These are phyloP conservation scores for Tragelaphus strepsiceros DNA, from an alignment of 2,113 vertebrate species.

Conservation along the genomic window DNA sequence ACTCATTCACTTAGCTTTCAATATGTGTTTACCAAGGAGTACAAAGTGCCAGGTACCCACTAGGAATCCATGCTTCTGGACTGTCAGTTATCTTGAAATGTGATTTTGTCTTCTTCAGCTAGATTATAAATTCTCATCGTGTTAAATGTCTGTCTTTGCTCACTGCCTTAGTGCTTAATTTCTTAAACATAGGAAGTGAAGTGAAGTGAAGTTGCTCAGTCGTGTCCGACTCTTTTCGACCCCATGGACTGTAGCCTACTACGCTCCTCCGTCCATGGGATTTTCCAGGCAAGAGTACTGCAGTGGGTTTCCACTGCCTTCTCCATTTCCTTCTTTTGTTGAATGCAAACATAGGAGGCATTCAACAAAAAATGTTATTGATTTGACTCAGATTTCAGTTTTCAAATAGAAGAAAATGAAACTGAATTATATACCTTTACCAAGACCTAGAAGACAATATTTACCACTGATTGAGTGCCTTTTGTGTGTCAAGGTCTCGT, in stretches of 20 bases:
- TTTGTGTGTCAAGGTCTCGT: background rate
- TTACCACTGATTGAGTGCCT: background rate
- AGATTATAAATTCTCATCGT: background rate
- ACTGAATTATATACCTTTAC: background rate
- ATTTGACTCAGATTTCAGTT: background rate
- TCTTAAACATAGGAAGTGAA: background rate
- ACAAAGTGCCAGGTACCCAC: background rate
- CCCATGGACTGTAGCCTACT: too few relatives aligned
- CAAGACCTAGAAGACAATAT: background rate
- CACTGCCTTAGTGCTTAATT: background rate
- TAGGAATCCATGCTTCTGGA: background rate
- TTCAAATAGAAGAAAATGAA: constrained; percentile 16
- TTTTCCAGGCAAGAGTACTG: too few relatives aligned
- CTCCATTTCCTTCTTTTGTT: too few relatives aligned
- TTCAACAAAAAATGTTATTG: background rate
- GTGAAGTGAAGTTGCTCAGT: too few relatives aligned
- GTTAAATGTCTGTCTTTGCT: background rate
- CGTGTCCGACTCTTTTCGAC: too few relatives aligned
- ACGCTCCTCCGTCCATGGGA: too few relatives aligned
- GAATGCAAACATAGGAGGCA: background rate
- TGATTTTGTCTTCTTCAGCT: background rate
- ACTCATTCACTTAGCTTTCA: background rate
- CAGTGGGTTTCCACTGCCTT: too few relatives aligned
- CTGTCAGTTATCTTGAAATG: background rate
- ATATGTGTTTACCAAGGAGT: background rate